A percentile compares a stretch with the other conserved stretches of the same genome.
These are phyloP conservation scores for Drosophila simulans DNA, from an alignment of 1,140 invertebrate species.

Conservation along the genomic window DNA sequence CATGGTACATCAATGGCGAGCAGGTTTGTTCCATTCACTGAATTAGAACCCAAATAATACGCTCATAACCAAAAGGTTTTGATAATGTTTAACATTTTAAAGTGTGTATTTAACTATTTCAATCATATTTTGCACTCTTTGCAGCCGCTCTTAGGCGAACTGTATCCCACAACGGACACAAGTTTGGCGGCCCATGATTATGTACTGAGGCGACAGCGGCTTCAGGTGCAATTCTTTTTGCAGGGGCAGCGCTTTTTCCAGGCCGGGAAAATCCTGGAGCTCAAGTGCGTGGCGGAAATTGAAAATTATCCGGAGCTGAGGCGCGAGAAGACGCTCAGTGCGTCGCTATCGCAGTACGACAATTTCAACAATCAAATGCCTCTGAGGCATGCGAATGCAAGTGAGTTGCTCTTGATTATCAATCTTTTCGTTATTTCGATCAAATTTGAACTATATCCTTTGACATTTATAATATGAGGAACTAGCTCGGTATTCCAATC, in stretches of 20 bases:
- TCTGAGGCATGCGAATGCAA: conserved; percentile 66
- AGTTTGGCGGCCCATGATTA: conserved; percentile 81
- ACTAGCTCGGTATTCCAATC: no score
- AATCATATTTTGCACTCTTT: not conserved
- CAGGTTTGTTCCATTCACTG: conserved; percentile 79
- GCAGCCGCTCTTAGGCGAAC: conserved; percentile 70
- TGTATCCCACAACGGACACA: conserved; percentile 76
- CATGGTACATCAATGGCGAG: conserved; percentile 88
- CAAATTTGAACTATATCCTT: no score
- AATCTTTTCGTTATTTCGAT: no score
- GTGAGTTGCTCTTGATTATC: conserved; percentile 34
- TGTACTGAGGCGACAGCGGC: conserved; percentile 67
- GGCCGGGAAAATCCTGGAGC: conserved; percentile 64
- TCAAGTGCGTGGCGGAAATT: conserved; percentile 84
- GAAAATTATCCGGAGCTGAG: conserved; percentile 78
- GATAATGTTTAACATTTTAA: not conserved
- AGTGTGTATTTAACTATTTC: not conserved
- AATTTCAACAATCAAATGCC: conserved; percentile 84
- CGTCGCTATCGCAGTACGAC: conserved; percentile 70
- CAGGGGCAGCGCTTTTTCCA: conserved; percentile 78
- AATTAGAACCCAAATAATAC: no score
- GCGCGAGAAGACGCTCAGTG: conserved; percentile 70
- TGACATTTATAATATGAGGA: not conserved
- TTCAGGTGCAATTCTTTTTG: conserved; percentile 80
- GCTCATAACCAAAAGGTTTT: no score